Percentiles rank a stretch among this genome's conserved stretches.
phyloP scores from a whole-genome alignment of 2,888 invertebrate species.

The Saturnia japonica region DNA sequence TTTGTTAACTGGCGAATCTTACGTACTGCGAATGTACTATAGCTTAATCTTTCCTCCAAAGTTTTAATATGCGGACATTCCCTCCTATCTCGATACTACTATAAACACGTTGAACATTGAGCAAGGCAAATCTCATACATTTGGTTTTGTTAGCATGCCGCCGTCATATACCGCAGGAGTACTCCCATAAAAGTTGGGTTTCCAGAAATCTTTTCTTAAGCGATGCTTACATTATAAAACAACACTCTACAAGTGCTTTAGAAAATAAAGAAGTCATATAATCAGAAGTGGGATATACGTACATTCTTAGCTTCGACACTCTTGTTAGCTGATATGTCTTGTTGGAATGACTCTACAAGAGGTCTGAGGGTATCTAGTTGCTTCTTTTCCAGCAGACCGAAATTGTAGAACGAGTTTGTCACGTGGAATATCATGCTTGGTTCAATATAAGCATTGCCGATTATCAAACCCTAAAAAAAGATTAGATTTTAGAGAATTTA shows the following conservation, averaged over 20 bases:
- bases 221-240: neutral
- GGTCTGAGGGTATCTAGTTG: slow-evolving; percentile 58
- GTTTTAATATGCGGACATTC: too few species aligned
- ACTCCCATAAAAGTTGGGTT: too few species aligned
- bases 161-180: too few species aligned
- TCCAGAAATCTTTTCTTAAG: too few species aligned
- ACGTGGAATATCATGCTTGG: slow-evolving; percentile 60
- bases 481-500: too few species aligned
- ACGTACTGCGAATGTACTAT: too few species aligned
- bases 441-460: slow-evolving; percentile 72
- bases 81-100: too few species aligned
- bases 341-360: slow-evolving; percentile 52
- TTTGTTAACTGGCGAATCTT: too few species aligned
- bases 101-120: too few species aligned
- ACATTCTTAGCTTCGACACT: slow-evolving; percentile 63
- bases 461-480: slow-evolving; percentile 59
- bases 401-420: slow-evolving; percentile 58
- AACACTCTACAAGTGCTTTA: neutral
- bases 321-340: slow-evolving; percentile 54
- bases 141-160: too few species aligned
- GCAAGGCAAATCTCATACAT: too few species aligned
- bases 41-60: too few species aligned
- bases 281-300: slow-evolving; percentile 25
- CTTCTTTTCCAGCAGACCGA: slow-evolving; percentile 61
- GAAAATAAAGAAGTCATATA: neutral